Percentiles rank a stretch among this genome's conserved stretches.
Conservation (phyloP, 2,888 invertebrate genomes). For the Sphaeridia pumilis region DNA sequence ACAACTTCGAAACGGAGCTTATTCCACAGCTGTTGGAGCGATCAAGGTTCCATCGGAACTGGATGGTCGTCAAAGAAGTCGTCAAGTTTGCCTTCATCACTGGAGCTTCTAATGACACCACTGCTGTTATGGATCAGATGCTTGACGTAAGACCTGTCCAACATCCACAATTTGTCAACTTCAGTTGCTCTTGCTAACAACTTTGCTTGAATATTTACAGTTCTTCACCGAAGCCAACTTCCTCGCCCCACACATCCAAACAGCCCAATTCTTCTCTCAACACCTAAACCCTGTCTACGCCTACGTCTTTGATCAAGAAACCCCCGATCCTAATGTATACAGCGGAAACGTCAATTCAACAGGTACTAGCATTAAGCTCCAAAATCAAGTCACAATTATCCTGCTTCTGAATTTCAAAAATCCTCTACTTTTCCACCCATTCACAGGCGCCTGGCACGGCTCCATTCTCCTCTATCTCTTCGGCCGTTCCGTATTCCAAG, state of each 20-base stretch:
- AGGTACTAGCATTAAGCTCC: constrained; percentile 16
- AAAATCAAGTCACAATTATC: neutral
- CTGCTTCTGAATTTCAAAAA: neutral
- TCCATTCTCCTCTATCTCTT: constrained; percentile 35
- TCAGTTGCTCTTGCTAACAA: neutral
- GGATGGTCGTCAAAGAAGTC: constrained; percentile 32
- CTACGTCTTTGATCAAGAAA: constrained; percentile 35
- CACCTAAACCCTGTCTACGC: constrained; percentile 32
- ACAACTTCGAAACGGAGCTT: constrained; percentile 30
- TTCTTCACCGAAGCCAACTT: constrained; percentile 50
- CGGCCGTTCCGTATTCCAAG: constrained; percentile 32
- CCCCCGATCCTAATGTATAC: constrained; percentile 34
- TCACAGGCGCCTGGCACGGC: constrained; percentile 33
- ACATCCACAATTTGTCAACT: too few relatives aligned
- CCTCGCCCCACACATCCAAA: constrained; percentile 48
- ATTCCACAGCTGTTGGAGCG: constrained; percentile 32
- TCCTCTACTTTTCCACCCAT: neutral
- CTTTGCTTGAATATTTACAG: constrained; percentile 23
- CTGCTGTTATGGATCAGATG: constrained; percentile 35
- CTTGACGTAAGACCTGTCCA: constrained; percentile 26
- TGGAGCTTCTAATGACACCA: constrained; percentile 32
- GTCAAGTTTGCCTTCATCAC: constrained; percentile 36
- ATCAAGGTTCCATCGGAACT: constrained; percentile 28
- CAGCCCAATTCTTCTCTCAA: constrained; percentile 42
- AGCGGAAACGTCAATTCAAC: constrained; percentile 32